These are phyloP conservation scores for Tholera decimalis DNA, from an alignment of 2,888 invertebrate species.

Conservation along the genomic window DNA sequence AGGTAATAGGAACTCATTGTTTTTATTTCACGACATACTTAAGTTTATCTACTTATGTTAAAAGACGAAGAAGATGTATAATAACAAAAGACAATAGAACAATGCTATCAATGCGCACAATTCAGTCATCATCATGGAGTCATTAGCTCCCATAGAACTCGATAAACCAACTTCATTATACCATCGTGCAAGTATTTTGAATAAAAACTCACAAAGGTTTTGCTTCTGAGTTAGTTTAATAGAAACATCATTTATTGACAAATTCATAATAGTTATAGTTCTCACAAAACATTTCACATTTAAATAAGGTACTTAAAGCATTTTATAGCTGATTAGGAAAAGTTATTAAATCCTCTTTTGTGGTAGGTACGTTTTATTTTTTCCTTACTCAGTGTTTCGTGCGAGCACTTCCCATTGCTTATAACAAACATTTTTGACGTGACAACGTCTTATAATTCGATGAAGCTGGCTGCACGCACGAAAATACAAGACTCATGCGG, in stretches of 20 bases:
- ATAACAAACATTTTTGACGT: too few species aligned
- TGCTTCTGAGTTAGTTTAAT: not conserved
- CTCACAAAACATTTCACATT: not conserved
- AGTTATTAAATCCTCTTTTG: not conserved
- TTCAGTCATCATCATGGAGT: constrained; percentile 2
- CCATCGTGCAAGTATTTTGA: constrained; percentile 5
- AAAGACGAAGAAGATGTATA: constrained; percentile 9
- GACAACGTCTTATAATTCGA: too few species aligned
- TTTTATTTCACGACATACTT: constrained; percentile 21
- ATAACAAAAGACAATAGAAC: constrained; percentile 44
- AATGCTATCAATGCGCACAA: constrained; percentile 25
- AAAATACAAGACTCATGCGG: too few species aligned
- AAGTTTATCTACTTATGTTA: constrained; percentile 22
- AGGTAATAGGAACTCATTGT: not conserved
- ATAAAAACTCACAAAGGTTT: constrained; percentile 13
- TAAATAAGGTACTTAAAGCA: constrained; percentile 15
- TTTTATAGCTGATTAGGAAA: constrained; percentile 6
- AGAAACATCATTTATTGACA: constrained; percentile 22
- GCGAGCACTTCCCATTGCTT: constrained; percentile 27
- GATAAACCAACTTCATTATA: constrained; percentile 12
- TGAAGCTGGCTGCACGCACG: too few species aligned
- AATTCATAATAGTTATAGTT: constrained; percentile 32
- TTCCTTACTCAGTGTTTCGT: not conserved
- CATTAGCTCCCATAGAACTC: constrained; percentile 36
- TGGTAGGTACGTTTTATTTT: not conserved